A percentile compares a stretch with the other conserved stretches of the same genome.
Evolutionary conservation across 1,140 invertebrate genomes (phyloP).

Genomic region (Atta colombica): DNA sequence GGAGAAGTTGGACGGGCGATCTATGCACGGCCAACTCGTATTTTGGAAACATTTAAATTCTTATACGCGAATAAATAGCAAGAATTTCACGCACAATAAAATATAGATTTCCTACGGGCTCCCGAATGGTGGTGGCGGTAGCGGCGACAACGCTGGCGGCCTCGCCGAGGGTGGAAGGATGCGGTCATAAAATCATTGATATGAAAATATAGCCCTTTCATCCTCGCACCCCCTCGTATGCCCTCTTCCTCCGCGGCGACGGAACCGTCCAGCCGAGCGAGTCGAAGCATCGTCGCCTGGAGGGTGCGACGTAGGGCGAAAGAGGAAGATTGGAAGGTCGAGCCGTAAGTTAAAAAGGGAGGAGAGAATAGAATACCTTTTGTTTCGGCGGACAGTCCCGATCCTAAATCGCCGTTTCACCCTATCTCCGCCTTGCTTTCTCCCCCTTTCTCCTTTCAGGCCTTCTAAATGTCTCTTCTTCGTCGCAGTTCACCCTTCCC

Average conservation of each 20-base stretch:
- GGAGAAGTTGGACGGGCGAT: conserved; percentile 47
- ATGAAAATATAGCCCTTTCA: conserved; percentile 85
- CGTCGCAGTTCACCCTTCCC: conserved; percentile 16
- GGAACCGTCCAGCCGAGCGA: conserved; percentile 79
- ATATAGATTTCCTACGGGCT: conserved; percentile 85
- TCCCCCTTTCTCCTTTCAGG: background rate
- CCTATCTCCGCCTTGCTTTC: background rate
- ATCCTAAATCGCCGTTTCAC: conserved; percentile 70
- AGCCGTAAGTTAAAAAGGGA: conserved; percentile 61
- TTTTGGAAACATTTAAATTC: conserved; percentile 87
- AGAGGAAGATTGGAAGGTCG: conserved; percentile 40
- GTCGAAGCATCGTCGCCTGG: conserved; percentile 49
- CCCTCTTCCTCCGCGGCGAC: conserved; percentile 63
- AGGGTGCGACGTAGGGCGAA: conserved; percentile 46
- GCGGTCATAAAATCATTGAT: conserved; percentile 87
- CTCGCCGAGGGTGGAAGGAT: conserved; percentile 80
- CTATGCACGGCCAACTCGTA: conserved; percentile 77
- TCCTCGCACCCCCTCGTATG: conserved; percentile 63
- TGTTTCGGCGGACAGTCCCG: conserved; percentile 78
- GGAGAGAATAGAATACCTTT: conserved; percentile 75
- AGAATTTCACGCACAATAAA: conserved; percentile 87
- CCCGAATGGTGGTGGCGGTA: conserved; percentile 58
- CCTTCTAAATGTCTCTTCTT: conserved; percentile 60
- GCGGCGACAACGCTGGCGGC: conserved; percentile 45
- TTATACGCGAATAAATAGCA: conserved; percentile 87